Base-by-base conservation (phyloP, 1,140 invertebrate genomes). In the Brevipalpus yothersi region DNA sequence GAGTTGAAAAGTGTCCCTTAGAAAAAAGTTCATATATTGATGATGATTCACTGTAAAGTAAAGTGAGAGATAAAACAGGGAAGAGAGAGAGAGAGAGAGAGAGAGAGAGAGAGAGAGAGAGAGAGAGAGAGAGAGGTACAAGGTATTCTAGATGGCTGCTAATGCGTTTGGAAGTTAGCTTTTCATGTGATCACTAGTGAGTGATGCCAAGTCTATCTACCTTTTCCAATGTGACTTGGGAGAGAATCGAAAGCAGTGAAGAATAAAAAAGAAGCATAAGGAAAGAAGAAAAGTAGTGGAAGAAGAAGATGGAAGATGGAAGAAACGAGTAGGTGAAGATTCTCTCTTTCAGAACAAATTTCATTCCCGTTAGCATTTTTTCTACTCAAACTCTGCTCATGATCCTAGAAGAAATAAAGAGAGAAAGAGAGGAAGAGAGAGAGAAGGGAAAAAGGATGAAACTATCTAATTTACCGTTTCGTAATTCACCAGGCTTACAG, bases 401-500 rank as follows among this genome's bases (percentile, higher is more conserved):
- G 43, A 45, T 45, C 43, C n/a, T 45, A 45, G 43, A 45, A 57
- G 56, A 57, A 1, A 43, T 9, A 41, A 23, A 57, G 41, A 40
- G 41, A 54, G 53, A 21, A 8, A 54, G 53, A 54, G 53, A 40
- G 53, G 10, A 10, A 40, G 53, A 54, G 53, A 54, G 53, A 54
- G 53, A 21, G 10, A 10, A 13, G 19, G 53, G 13, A 21, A 23
- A 21, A 54, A 13, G 19, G 19, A 54, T 31, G 31, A 31, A 55
- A 55, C 21, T 21, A 19, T 17, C 17, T 21, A 39, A 56, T 53
- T 60, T 55, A 63, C 62, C 42, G 47, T 60, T 31, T 11, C 58
- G 58, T 19, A 55, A 40, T 9, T 57, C 31, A n/a, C 58, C 58
- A 12, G 58, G 41, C 13, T 61, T n/a, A 45, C 67, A 68, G 56